phyloP scores from a whole-genome alignment of 2,888 invertebrate species.

The Priocnemis perturbator region DNA sequence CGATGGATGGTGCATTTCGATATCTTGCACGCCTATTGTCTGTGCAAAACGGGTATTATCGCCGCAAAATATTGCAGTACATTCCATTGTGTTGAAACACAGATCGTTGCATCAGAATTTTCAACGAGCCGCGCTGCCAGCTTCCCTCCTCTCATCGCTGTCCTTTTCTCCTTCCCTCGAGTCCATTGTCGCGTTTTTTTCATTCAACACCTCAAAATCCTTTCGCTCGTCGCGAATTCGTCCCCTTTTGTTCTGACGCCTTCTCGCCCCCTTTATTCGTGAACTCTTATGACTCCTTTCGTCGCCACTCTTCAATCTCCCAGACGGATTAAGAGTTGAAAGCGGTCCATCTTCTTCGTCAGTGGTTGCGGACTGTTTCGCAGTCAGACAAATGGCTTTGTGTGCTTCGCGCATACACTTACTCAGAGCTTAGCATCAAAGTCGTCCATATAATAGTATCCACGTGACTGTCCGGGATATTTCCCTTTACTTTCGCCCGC shows the following conservation, averaged over 20 bases:
- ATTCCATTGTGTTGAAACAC: no score
- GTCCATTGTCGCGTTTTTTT: conserved; percentile 14
- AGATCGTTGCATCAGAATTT: not conserved
- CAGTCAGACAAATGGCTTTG: conserved; percentile 22
- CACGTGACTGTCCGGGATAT: no score
- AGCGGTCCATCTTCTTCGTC: conserved; percentile 16
- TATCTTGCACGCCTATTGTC: no score
- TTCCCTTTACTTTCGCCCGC: no score
- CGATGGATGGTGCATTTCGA: no score
- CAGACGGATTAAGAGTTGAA: conserved; percentile 26
- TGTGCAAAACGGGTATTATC: no score
- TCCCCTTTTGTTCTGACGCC: conserved; percentile 17
- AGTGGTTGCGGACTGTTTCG: conserved; percentile 21
- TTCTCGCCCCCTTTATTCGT: conserved; percentile 15
- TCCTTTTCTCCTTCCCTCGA: not conserved
- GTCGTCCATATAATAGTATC: no score
- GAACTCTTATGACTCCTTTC: conserved; percentile 18
- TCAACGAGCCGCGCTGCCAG: not conserved
- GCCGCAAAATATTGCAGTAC: no score
- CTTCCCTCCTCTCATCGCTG: not conserved
- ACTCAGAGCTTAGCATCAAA: not conserved
- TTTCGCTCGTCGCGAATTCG: conserved; percentile 18
- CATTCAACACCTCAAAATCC: conserved; percentile 21
- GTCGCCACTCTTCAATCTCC: conserved; percentile 26
- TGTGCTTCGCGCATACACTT: conserved; percentile 22